Conservation (phyloP, 2,797 vertebrate genomes). For the Pantherophis alleghaniensis region DNA sequence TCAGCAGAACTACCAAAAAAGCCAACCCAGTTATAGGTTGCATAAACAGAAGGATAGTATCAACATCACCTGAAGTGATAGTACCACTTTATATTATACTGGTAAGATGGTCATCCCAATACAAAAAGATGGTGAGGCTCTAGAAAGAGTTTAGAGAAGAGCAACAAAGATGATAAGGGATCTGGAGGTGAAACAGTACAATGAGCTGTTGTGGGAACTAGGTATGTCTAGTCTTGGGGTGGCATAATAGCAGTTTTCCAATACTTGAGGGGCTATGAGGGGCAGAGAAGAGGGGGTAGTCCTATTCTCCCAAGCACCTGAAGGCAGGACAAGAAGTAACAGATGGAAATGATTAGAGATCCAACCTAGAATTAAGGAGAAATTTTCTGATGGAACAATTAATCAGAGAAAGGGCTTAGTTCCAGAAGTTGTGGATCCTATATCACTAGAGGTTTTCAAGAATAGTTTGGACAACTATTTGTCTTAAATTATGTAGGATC, state of each 20-base stretch:
- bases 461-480: not conserved
- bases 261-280: not conserved
- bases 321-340: not conserved
- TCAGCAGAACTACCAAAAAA: not conserved
- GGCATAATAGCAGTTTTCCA: not conserved
- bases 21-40: not conserved
- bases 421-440: not conserved
- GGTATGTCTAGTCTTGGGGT: not conserved
- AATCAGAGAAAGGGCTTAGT: not conserved
- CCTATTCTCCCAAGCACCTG: not conserved
- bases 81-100: not conserved
- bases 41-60: not conserved
- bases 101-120: not conserved
- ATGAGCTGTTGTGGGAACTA: not conserved
- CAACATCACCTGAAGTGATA: not conserved
- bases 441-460: not conserved
- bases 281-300: not conserved
- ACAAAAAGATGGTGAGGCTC: not conserved
- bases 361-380: not conserved
- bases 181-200: not conserved
- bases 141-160: not conserved
- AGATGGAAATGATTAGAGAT: not conserved
- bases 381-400: not conserved
- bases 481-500: not conserved
- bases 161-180: not conserved